A percentile compares a stretch with the other conserved stretches of the same genome.
Conservation (phyloP, 2,888 invertebrate species). For the Serrognathus titanus region DNA sequence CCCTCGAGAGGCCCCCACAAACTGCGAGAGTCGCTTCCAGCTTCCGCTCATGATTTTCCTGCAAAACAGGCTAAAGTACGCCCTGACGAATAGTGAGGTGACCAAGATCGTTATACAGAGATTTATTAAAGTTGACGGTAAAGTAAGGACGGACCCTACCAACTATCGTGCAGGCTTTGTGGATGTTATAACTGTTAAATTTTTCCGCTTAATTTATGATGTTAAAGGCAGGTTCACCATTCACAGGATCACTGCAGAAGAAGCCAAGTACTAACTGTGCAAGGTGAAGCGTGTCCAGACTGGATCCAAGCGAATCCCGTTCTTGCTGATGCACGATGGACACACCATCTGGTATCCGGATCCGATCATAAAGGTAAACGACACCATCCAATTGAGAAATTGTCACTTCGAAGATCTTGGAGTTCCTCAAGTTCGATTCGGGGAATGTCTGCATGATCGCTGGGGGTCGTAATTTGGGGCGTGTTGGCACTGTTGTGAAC, state of each 20-base stretch:
- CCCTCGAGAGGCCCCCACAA: slow-evolving; percentile 98
- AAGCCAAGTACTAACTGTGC: slow-evolving; percentile 99
- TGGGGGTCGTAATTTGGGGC: slow-evolving; percentile 98
- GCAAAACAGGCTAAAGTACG: slow-evolving; percentile 96
- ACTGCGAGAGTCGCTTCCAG: slow-evolving; percentile 93
- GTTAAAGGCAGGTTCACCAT: slow-evolving; percentile 97
- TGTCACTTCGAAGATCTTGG: slow-evolving; percentile 89
- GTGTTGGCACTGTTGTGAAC: slow-evolving; percentile 95
- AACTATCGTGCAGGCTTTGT: slow-evolving; percentile 90
- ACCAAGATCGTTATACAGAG: slow-evolving; percentile 98
- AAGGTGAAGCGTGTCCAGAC: slow-evolving; percentile 87
- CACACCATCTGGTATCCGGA: slow-evolving; percentile 98
- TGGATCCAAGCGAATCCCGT: slow-evolving; percentile 94
- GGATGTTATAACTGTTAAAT: slow-evolving; percentile 98
- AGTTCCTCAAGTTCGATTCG: slow-evolving; percentile 97
- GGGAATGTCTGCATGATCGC: slow-evolving; percentile 99
- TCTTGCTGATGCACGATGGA: slow-evolving; percentile 94
- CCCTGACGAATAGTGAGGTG: slow-evolving; percentile 93
- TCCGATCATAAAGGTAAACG: slow-evolving; percentile 93
- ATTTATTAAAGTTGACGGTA: slow-evolving; percentile 96
- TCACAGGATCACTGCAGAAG: slow-evolving; percentile 94
- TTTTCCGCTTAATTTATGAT: slow-evolving; percentile 97
- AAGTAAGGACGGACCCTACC: slow-evolving; percentile 95
- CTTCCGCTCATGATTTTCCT: slow-evolving; percentile 94
- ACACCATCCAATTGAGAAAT: slow-evolving; percentile 96